Evolutionary conservation across 2,113 vertebrate species (phyloP), one percentile per base, ranked within the genome.

Genomic region (Phoxinus phoxinus): DNA sequence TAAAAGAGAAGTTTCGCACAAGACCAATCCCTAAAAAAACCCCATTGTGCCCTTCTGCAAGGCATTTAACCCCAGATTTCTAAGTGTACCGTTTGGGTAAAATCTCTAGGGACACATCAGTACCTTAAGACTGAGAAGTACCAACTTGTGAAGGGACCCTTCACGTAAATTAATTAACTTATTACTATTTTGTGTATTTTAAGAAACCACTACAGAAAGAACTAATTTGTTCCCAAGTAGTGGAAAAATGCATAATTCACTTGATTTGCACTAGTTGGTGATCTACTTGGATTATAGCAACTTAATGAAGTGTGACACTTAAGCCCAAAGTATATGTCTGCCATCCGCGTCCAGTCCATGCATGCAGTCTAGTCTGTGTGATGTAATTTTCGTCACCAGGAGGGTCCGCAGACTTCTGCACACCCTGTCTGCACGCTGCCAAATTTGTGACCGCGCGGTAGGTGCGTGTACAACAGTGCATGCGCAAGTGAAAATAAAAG

Each of bases 41-140:
- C 30, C 78, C 37, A 63, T 81, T 81, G 37, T 65, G 13, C 35
- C n/a, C 23, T 46, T 63, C 35, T 27, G 35, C 13, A 30, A 63
- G 25, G 37, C 78, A 46, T 41, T 81, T 81, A 81, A 65, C 59
- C 35, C 35, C 78, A 81, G 2, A 81, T 27, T 21, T 25, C n/a
- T 46, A 61, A 61, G 13, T 61, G 32, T 9, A 61, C 23, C 25
- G 76, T 79, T 79, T 41, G 32, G 51, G 21, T 32, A 78, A 37
- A 58, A n/a, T 21, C 30, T 59, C 32, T 59, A 59, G 76, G 77
- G 53, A 44, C 46, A 53, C 25, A 51, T 19, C 23, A 75, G 44
- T 74, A 25, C 71, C 32, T 25, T 32, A 27, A 67, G 63, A 67
- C 63, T 67, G 25, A 63, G 59, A n/a, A 63, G 59, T 11, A 27